Conservation (phyloP, 2,888 invertebrate species). For the Octonoba sinensis region DNA sequence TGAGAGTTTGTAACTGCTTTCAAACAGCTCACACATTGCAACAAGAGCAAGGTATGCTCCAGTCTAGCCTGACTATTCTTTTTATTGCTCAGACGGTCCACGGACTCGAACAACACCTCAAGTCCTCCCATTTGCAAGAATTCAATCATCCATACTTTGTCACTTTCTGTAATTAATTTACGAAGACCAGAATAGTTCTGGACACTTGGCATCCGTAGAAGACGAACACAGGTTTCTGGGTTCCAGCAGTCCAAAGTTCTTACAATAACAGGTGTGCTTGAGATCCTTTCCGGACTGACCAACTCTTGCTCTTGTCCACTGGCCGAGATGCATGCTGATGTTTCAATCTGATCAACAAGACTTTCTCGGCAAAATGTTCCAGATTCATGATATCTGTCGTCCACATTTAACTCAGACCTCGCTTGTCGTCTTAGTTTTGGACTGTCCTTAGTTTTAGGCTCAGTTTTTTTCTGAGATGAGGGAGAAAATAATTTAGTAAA, state of each 20-base stretch:
- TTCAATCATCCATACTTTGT: conserved; percentile 72
- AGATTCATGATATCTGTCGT: conserved; percentile 8
- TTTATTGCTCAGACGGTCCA: conserved; percentile 70
- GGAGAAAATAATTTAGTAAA: conserved; percentile 10
- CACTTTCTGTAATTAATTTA: conserved; percentile 67
- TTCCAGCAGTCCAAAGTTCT: conserved; percentile 68
- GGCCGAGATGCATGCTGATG: background rate
- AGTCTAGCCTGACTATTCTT: conserved; percentile 69
- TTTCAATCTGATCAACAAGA: conserved; percentile 19
- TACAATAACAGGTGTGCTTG: background rate
- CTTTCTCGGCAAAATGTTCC: conserved; percentile 17
- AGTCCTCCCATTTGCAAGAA: conserved; percentile 72
- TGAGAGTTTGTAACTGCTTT: conserved; percentile 72
- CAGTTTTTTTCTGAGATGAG: background rate
- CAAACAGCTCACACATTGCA: conserved; percentile 73
- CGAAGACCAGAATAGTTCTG: conserved; percentile 69
- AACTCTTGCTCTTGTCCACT: background rate
- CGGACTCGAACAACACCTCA: conserved; percentile 71
- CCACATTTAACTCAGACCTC: background rate
- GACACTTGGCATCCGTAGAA: conserved; percentile 69
- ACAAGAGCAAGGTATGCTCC: conserved; percentile 72
- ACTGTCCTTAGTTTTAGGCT: background rate
- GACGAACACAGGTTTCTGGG: conserved; percentile 70
- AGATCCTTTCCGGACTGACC: background rate
- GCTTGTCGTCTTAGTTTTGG: background rate